Evolutionary conservation across 2,797 vertebrate species (phyloP).

Genomic region (Ceryle rudis): DNA sequence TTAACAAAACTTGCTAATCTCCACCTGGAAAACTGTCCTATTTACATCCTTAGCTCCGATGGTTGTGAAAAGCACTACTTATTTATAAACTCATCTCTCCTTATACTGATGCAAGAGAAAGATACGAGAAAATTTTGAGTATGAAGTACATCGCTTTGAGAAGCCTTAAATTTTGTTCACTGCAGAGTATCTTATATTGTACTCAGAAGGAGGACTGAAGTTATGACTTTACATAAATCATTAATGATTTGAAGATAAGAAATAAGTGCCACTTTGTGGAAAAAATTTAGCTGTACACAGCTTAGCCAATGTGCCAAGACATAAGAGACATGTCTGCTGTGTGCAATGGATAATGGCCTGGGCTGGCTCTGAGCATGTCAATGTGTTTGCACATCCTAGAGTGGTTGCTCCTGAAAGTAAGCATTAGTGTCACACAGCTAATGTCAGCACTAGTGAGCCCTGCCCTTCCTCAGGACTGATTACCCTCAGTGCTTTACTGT

Average conservation of each 20-base stretch:
- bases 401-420: not conserved
- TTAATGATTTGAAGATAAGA: not conserved
- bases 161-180: not conserved
- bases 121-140: not conserved
- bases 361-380: rapidly evolving
- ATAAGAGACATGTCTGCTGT: not conserved
- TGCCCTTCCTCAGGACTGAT: not conserved
- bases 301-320: not conserved
- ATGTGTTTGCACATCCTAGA: not conserved
- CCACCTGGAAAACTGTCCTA: not conserved
- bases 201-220: not conserved
- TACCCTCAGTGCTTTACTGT: not conserved
- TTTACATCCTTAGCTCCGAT: not conserved
- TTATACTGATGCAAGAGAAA: not conserved
- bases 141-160: not conserved
- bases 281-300: not conserved
- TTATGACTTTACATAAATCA: not conserved
- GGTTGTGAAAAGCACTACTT: not conserved
- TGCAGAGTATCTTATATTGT: not conserved
- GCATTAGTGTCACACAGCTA: not conserved
- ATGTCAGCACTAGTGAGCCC: not conserved
- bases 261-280: not conserved
- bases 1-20: not conserved
- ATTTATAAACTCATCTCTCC: not conserved
- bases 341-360: not conserved